Evolutionary conservation across 2,888 invertebrate genomes (phyloP).

Genomic region (Plebejus melissa): DNA sequence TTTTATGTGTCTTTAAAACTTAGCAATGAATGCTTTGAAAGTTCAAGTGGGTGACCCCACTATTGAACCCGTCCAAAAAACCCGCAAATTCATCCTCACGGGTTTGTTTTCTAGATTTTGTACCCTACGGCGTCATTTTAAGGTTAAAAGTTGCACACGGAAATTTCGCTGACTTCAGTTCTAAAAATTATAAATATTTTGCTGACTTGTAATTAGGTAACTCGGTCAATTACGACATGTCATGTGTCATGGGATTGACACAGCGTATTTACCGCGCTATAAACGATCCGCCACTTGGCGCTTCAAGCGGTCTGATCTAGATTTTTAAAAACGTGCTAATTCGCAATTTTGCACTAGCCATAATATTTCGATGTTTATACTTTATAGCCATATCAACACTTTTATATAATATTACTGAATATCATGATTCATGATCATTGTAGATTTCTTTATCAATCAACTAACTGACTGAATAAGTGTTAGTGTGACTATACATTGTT

Average conservation of each 20-base stretch:
- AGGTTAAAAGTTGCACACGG: not conserved
- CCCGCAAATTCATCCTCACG: not conserved
- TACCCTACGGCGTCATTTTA: not conserved
- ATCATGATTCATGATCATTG: too few relatives aligned
- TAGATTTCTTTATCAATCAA: too few relatives aligned
- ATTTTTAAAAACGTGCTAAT: too few relatives aligned
- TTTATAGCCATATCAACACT: too few relatives aligned
- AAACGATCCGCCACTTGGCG: not conserved
- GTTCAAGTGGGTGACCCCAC: not conserved
- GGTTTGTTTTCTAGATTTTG: not conserved
- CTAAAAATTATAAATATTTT: not conserved
- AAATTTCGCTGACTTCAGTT: not conserved
- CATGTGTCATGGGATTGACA: slow-evolving; percentile 1
- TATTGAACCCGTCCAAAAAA: not conserved
- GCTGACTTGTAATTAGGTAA: slow-evolving; percentile 22
- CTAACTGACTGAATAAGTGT: too few relatives aligned
- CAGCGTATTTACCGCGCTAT: slow-evolving; percentile 33
- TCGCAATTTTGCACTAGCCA: too few relatives aligned
- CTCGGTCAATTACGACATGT: slow-evolving; percentile 27
- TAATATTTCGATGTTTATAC: too few relatives aligned
- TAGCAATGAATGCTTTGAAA: not conserved
- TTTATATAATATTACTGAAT: too few relatives aligned
- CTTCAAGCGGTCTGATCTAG: slow-evolving; percentile 8
- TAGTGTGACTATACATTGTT: too few relatives aligned
- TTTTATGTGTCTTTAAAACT: not conserved